phyloP scores from a whole-genome alignment of 2,113 vertebrate genomes.

The Fulica atra region DNA sequence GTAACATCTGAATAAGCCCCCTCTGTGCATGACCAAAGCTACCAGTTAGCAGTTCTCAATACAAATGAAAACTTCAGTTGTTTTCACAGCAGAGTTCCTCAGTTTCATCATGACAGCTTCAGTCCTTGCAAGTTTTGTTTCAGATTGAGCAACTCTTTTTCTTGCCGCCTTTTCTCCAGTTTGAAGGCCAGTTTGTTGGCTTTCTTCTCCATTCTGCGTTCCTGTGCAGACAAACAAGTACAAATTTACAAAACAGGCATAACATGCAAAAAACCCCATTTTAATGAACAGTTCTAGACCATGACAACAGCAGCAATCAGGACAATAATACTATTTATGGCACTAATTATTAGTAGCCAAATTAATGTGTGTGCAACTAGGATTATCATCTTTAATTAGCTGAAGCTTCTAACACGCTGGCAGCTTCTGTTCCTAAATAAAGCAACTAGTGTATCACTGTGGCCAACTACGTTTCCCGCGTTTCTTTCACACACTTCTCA shows the following conservation, averaged over 20 bases:
- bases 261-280: neutral
- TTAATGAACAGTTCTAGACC: neutral
- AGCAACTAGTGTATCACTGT: neutral
- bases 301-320: neutral
- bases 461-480: neutral
- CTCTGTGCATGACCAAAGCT: neutral
- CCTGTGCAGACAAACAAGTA: slow-evolving; percentile 69
- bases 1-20: neutral
- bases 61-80: neutral
- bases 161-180: slow-evolving; percentile 89
- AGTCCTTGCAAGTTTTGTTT: slow-evolving; percentile 87
- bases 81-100: neutral
- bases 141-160: slow-evolving; percentile 88
- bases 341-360: neutral
- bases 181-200: slow-evolving; percentile 90
- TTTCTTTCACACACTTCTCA: neutral
- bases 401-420: neutral
- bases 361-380: neutral
- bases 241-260: neutral
- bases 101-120: slow-evolving; percentile 80
- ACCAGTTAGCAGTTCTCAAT: neutral
- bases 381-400: neutral
- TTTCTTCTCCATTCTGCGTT: slow-evolving; percentile 91
- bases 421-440: neutral
- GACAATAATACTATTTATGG: neutral